A percentile compares a stretch with the other conserved stretches of the same genome.
phyloP scores from a whole-genome alignment of 2,888 invertebrate genomes.

The Hymenopus coronatus region DNA sequence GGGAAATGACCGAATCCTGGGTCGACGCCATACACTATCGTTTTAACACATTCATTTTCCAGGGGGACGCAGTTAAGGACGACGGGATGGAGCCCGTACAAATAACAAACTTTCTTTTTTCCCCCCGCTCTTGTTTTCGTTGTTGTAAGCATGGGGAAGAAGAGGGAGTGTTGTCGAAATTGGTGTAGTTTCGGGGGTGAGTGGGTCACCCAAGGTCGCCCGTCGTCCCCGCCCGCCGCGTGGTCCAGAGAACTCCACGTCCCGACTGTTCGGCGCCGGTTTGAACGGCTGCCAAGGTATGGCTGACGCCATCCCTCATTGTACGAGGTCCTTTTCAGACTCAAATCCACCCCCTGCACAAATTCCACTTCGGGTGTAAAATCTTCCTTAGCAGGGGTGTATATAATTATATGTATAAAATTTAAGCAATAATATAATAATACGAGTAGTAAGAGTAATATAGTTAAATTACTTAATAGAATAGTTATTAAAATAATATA shows the following conservation, averaged over 20 bases:
- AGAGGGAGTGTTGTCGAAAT: background rate
- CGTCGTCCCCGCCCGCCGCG: background rate
- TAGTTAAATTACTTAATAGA: too few relatives aligned
- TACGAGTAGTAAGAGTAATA: too few relatives aligned
- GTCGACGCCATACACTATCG: background rate
- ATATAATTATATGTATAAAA: too few relatives aligned
- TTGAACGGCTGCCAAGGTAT: slow-evolving; percentile 17
- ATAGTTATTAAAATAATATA: too few relatives aligned
- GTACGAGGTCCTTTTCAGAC: slow-evolving; percentile 6
- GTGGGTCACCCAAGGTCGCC: slow-evolving; percentile 16
- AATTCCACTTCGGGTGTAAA: too few relatives aligned
- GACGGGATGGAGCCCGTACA: background rate
- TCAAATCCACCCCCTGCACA: background rate
- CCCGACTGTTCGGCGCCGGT: slow-evolving; percentile 12
- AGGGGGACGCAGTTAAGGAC: background rate
- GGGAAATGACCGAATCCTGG: background rate
- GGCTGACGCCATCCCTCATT: slow-evolving; percentile 18
- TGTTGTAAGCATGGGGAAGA: background rate
- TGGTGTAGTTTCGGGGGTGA: slow-evolving; percentile 8
- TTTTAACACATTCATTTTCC: background rate
- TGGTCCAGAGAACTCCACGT: background rate
- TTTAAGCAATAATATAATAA: too few relatives aligned
- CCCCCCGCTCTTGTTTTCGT: background rate
- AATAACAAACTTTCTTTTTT: background rate
- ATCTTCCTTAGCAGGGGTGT: too few relatives aligned